Percentiles rank a stretch among this genome's conserved stretches.
Evolutionary conservation across 1,140 invertebrate genomes (phyloP).

Genomic region (Pinna nobilis): DNA sequence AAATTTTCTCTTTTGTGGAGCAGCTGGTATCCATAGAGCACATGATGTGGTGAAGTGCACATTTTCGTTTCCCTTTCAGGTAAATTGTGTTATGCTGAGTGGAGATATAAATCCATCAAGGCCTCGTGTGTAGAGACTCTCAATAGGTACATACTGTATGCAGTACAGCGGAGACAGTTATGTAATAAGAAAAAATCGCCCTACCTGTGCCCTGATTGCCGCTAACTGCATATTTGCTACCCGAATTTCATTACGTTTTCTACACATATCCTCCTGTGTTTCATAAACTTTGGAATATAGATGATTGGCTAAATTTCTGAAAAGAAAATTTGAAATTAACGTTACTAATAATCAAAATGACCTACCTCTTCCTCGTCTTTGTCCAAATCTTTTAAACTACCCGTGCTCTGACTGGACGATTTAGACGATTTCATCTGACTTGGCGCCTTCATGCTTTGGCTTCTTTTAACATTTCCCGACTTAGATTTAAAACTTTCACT

Average conservation of each 20-base stretch:
- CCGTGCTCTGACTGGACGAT: conserved; percentile 1
- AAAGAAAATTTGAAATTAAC: conserved; percentile 48
- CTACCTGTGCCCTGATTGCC: conserved; percentile 91
- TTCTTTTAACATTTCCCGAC: conserved; percentile 24
- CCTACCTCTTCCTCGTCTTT: conserved; percentile 50
- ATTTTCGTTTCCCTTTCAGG: too few species aligned
- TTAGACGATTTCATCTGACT: background rate
- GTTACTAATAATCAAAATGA: conserved; percentile 37
- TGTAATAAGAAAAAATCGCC: background rate
- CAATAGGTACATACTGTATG: too few species aligned
- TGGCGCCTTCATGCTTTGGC: conserved; percentile 14
- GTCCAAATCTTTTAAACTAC: conserved; percentile 22
- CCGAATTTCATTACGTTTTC: conserved; percentile 93
- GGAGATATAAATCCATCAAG: too few species aligned
- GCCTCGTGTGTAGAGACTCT: too few species aligned
- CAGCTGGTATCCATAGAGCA: too few species aligned
- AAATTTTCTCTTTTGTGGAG: too few species aligned
- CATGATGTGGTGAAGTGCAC: too few species aligned
- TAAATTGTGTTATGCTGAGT: too few species aligned
- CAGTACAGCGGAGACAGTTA: too few species aligned
- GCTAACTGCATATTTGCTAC: conserved; percentile 93
- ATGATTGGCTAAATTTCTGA: conserved; percentile 86
- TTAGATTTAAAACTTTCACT: conserved; percentile 19
- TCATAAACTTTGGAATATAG: conserved; percentile 96
- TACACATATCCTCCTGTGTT: conserved; percentile 94